These are phyloP conservation scores for Caenorhabditis zanzibari DNA, from an alignment of 2,888 invertebrate species.

Conservation along the genomic window DNA sequence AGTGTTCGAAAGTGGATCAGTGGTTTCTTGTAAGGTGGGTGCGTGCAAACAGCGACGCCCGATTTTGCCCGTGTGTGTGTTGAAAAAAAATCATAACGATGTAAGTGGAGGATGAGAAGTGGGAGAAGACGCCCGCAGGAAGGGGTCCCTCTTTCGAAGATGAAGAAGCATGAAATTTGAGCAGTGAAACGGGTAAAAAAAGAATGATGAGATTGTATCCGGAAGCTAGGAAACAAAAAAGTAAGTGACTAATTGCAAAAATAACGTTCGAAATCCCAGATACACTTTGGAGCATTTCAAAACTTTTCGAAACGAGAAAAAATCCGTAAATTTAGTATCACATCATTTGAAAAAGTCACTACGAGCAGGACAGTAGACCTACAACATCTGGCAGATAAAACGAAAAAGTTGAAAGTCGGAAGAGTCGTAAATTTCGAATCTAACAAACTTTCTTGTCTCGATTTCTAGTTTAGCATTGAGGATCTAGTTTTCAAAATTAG, in stretches of 20 bases:
- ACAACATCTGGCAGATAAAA: constrained; percentile 61
- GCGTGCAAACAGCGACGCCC: constrained; percentile 35
- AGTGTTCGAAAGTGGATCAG: constrained; percentile 41
- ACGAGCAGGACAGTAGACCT: constrained; percentile 10
- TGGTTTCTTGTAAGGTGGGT: constrained; percentile 37
- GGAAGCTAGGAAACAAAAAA: constrained; percentile 19
- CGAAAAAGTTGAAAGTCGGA: constrained; percentile 34
- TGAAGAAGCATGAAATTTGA: constrained; percentile 57
- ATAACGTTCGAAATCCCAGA: neutral
- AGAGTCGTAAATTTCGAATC: constrained; percentile 32
- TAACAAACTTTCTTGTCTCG: neutral
- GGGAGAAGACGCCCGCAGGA: constrained; percentile 35
- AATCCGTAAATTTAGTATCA: constrained; percentile 16
- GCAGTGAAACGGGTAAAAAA: constrained; percentile 23
- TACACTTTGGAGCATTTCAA: neutral
- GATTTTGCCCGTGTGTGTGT: constrained; percentile 36
- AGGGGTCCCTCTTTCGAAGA: constrained; percentile 17
- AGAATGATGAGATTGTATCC: constrained; percentile 36
- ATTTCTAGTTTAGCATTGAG: neutral
- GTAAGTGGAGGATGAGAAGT: constrained; percentile 51
- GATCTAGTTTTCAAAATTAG: neutral
- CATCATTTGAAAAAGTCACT: constrained; percentile 29
- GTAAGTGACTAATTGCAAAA: constrained; percentile 31
- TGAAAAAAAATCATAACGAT: constrained; percentile 64
- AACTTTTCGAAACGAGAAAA: neutral